Evolutionary conservation across 2,113 vertebrate genomes (phyloP).

Genomic region (Scomber scombrus): DNA sequence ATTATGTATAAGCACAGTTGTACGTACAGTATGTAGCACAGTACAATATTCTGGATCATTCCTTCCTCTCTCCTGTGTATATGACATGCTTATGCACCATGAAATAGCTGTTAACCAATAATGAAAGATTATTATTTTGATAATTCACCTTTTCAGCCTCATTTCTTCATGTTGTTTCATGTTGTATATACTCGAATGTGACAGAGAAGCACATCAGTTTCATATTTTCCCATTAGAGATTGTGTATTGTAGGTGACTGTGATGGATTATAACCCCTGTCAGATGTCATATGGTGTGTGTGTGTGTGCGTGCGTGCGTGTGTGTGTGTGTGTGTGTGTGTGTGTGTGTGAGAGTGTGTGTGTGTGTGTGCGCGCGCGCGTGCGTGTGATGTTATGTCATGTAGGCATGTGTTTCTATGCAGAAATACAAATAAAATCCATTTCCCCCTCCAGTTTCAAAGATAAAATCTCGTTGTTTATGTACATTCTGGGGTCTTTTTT

Average conservation of each 20-base stretch:
- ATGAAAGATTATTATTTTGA: constrained; percentile 74
- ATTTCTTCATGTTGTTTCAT: constrained; percentile 51
- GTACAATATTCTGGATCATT: constrained; percentile 54
- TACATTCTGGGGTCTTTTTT: constrained; percentile 10
- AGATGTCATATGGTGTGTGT: constrained; percentile 24
- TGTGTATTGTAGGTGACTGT: constrained; percentile 47
- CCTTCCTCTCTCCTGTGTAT: constrained; percentile 32
- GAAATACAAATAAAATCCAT: constrained; percentile 78
- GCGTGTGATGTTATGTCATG: constrained; percentile 56
- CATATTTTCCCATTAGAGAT: constrained; percentile 43
- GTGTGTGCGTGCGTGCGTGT: constrained; percentile 27
- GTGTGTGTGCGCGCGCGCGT: constrained; percentile 10
- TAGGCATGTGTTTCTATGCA: constrained; percentile 83
- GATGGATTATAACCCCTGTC: constrained; percentile 57
- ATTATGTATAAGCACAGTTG: constrained; percentile 75
- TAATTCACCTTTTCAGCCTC: constrained; percentile 57
- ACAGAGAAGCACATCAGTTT: constrained; percentile 53
- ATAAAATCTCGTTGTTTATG: constrained; percentile 3
- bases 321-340: constrained; percentile 2
- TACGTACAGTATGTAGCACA: constrained; percentile 79
- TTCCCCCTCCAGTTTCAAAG: constrained; percentile 44
- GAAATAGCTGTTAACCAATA: constrained; percentile 45
- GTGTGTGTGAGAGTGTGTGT: not conserved
- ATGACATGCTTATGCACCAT: constrained; percentile 45
- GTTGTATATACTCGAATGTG: constrained; percentile 42